Base-by-base conservation (phyloP, 2,888 invertebrate species). In the Xestoiulus laeticollis region DNA sequence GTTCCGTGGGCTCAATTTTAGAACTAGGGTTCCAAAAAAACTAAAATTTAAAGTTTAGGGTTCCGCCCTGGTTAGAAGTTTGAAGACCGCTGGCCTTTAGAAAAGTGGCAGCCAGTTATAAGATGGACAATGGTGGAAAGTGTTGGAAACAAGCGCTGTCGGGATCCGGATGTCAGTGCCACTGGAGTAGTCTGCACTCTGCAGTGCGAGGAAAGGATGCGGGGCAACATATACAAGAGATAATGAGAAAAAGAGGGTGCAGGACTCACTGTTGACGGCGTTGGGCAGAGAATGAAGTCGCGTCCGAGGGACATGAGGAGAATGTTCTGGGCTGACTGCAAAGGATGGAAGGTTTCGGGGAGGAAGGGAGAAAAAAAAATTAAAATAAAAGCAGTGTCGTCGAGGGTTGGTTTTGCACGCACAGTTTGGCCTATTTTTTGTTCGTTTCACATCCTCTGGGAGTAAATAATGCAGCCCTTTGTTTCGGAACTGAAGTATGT, bases 261-360 rank as follows among this genome's bases (percentile, higher is more conserved):
- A 90, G 89, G 90, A 91, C 91, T 91, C 91, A 90, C 90, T 91
- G 91, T 90, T 93, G 89, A 90, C 89, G 86, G 90, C 90, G 89
- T 91, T 91, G 89, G 91, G 92, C 89, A 91, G 91, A 88, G 91
- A 91, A 89, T 91, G 91, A 88, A 92, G 91, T 89, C 92, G 90
- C 89, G 90, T 90, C 89, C 92, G 90, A 89, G 90, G 90, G 88
- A 91, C 91, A 88, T 91, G 91, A 85, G 91, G 91, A 87, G 91
- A 91, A 88, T 91, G 91, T 89, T 90, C 90, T 85, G 91, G 91
- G 89, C 91, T 91, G 88, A 90, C 90, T 89, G 90, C 88, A 90
- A 89, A 88, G 87, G 86, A 82, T 19, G 38, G 14, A 14, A 33
- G 16, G 59, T 43, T n/a, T 6, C 26, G 30, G 53, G 30, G 26